A percentile compares a stretch with the other conserved stretches of the same genome.
phyloP scores from a whole-genome alignment of 1,140 invertebrate genomes.

The Orchestia grillus region DNA sequence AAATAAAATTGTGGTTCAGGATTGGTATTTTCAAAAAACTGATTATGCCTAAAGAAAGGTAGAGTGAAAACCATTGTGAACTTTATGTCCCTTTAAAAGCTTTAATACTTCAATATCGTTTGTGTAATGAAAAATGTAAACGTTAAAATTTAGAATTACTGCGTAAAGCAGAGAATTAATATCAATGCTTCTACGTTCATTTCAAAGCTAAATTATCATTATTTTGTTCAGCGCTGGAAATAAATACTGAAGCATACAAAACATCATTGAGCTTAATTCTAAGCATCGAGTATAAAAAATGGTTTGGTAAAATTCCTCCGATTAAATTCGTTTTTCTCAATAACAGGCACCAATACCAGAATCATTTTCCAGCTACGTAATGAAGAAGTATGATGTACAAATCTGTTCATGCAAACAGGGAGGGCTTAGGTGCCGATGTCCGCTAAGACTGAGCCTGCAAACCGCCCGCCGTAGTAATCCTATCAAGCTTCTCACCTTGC shows the following conservation, averaged over 20 bases:
- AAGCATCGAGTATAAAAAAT: neutral
- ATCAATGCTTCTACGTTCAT: neutral
- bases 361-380: neutral
- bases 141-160: neutral
- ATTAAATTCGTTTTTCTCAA: neutral
- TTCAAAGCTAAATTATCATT: neutral
- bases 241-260: neutral
- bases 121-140: no score
- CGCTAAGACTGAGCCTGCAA: neutral
- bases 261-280: neutral
- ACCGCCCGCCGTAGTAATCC: neutral
- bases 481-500: slow-evolving; percentile 40
- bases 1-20: neutral
- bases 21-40: neutral
- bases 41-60: neutral
- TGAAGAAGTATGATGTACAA: neutral
- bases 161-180: neutral
- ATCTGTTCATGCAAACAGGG: neutral
- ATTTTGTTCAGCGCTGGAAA: neutral
- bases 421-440: neutral
- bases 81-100: neutral
- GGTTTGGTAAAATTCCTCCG: neutral
- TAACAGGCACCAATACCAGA: neutral
- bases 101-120: neutral
- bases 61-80: neutral